These are phyloP conservation scores for Drosophila nigrodunni DNA, from an alignment of 1,140 invertebrate genomes.

Conservation along the genomic window DNA sequence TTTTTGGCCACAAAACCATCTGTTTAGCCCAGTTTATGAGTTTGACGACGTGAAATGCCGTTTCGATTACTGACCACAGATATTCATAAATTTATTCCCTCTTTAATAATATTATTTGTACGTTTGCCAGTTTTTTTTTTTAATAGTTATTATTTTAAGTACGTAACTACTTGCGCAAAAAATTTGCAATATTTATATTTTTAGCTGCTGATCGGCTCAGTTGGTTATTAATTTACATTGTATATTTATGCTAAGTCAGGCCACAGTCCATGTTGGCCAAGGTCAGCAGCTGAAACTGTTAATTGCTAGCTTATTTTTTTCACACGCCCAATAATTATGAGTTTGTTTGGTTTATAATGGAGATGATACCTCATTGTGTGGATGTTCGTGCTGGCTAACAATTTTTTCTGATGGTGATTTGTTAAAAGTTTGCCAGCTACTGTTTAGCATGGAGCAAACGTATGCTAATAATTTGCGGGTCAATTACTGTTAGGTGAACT, in stretches of 20 bases:
- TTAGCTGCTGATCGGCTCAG: conserved; percentile 38
- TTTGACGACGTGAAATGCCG: conserved; percentile 37
- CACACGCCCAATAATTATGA: conserved; percentile 28
- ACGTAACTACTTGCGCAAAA: conserved; percentile 63
- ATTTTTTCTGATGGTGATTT: not conserved
- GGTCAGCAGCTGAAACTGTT: conserved; percentile 44
- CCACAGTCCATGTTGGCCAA: conserved; percentile 59
- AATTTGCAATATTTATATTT: conserved; percentile 49
- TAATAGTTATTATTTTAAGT: conserved; percentile 47
- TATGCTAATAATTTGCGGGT: too few species aligned
- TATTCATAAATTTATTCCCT: conserved; percentile 53
- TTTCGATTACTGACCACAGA: conserved; percentile 60
- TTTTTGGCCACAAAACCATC: conserved; percentile 36
- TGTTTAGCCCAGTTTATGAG: conserved; percentile 33
- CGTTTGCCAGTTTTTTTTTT: conserved; percentile 44
- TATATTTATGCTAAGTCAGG: conserved; percentile 62
- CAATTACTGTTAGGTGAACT: too few species aligned
- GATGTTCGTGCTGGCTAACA: not conserved
- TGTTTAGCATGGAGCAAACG: not conserved
- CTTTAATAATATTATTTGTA: conserved; percentile 70
- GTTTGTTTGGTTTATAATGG: conserved; percentile 22
- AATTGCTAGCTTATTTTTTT: conserved; percentile 42
- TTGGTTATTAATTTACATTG: conserved; percentile 49
- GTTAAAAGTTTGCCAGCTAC: not conserved
- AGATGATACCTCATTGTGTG: conserved; percentile 7